A percentile compares a stretch with the other conserved stretches of the same genome.
phyloP scores from a whole-genome alignment of 2,888 invertebrate species.

The Oligia latruncula region DNA sequence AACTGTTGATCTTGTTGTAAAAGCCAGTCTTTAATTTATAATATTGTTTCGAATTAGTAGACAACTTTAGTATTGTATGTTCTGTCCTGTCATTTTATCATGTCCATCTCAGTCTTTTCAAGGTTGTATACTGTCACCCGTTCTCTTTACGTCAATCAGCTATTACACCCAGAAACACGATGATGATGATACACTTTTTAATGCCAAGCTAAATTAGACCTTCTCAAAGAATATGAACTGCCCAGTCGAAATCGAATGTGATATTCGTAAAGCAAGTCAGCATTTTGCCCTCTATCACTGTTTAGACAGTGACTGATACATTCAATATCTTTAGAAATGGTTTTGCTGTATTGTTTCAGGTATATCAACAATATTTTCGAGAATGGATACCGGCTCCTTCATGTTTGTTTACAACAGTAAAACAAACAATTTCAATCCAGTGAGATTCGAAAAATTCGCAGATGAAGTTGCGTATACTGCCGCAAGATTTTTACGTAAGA shows the following conservation, averaged over 20 bases:
- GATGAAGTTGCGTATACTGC: constrained; percentile 78
- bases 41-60: background rate
- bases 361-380: constrained; percentile 81
- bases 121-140: background rate
- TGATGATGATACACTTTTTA: background rate
- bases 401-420: constrained; percentile 84
- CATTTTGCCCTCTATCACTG: background rate
- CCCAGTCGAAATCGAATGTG: background rate
- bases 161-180: background rate
- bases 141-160: background rate
- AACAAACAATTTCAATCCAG: constrained; percentile 70
- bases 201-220: background rate
- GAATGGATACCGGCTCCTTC: constrained; percentile 83
- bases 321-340: background rate
- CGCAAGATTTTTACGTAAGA: constrained; percentile 85
- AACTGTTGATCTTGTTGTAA: background rate
- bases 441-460: constrained; percentile 78
- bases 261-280: background rate
- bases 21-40: background rate
- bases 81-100: background rate
- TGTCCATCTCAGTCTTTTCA: background rate
- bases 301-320: background rate
- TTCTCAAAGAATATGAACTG: background rate
- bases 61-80: background rate
- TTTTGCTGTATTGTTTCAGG: constrained; percentile 74